phyloP scores from a whole-genome alignment of 2,888 invertebrate species.

The Diarsia brunnea region DNA sequence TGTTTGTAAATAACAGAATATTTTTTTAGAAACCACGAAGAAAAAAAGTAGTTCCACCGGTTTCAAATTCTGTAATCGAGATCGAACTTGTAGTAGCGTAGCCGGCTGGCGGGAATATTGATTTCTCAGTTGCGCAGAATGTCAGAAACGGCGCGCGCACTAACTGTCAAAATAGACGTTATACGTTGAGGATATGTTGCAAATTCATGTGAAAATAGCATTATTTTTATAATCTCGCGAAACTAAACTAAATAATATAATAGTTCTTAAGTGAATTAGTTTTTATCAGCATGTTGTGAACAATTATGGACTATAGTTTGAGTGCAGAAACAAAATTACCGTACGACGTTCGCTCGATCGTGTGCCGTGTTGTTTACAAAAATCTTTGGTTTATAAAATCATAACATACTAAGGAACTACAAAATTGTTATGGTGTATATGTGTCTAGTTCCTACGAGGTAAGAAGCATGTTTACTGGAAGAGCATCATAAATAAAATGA shows the following conservation, averaged over 20 bases:
- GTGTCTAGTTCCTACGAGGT: constrained; percentile 28
- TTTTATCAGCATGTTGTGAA: constrained; percentile 21
- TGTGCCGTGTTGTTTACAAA: constrained; percentile 62
- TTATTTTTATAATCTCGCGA: constrained; percentile 6
- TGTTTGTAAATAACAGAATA: background rate
- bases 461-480: constrained; percentile 53
- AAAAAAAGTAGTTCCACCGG: background rate
- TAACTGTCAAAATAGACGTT: constrained; percentile 79
- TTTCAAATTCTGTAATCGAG: constrained; percentile 51
- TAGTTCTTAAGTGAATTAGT: background rate
- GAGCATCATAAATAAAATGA: constrained; percentile 70
- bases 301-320: background rate
- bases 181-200: constrained; percentile 30
- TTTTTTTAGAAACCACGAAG: background rate
- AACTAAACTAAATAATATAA: constrained; percentile 16
- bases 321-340: constrained; percentile 32
- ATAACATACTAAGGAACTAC: constrained; percentile 17
- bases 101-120: constrained; percentile 75
- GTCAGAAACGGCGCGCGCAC: constrained; percentile 80
- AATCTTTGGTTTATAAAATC: constrained; percentile 25
- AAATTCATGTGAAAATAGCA: constrained; percentile 47
- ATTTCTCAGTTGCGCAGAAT: constrained; percentile 74
- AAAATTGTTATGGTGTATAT: constrained; percentile 29
- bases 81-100: constrained; percentile 53
- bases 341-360: constrained; percentile 15